Conservation (phyloP, 2,113 vertebrate genomes). For the Mobula birostris region DNA sequence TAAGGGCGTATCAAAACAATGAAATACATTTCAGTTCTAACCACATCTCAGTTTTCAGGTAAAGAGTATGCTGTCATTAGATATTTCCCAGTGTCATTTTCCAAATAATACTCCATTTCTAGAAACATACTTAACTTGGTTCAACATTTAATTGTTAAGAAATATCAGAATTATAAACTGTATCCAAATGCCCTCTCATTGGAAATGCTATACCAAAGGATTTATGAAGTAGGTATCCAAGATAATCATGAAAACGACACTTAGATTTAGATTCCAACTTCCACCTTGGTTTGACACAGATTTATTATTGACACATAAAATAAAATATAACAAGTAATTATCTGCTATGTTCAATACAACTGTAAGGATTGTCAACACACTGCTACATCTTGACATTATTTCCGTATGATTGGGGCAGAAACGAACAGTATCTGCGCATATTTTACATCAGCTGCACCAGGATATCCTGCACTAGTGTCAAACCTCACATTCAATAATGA, state of each 20-base stretch:
- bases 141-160: neutral
- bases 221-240: neutral
- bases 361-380: neutral
- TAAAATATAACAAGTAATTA: conserved; percentile 17
- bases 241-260: neutral
- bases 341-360: neutral
- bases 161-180: neutral
- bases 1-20: neutral
- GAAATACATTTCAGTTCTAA: neutral
- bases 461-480: neutral
- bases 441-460: neutral
- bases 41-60: neutral
- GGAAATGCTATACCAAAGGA: neutral
- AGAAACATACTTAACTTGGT: neutral
- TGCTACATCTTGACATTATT: neutral
- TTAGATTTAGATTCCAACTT: neutral
- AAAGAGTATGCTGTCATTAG: too few species aligned
- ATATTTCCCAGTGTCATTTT: neutral
- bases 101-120: neutral
- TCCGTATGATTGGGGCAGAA: too few species aligned
- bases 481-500: neutral
- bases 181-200: neutral
- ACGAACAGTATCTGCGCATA: neutral
- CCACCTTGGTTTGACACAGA: neutral
- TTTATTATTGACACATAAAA: neutral